Percentiles rank a stretch among this genome's conserved stretches.
These are phyloP conservation scores for Paedocypris sp. DNA, from an alignment of 2,113 vertebrate genomes.

Conservation along the genomic window DNA sequence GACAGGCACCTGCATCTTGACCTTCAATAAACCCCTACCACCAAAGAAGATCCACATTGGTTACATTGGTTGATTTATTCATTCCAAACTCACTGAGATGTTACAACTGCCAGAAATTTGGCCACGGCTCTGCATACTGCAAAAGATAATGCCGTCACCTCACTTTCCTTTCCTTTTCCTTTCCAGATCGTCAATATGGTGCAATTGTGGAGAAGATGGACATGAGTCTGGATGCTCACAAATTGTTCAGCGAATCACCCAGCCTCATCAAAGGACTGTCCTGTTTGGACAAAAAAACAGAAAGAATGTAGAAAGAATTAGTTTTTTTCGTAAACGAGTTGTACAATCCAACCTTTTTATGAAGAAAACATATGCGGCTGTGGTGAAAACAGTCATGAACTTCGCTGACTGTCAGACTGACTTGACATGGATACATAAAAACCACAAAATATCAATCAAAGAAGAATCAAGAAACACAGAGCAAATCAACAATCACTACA, in stretches of 20 bases:
- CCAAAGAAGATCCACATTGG: neutral
- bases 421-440: neutral
- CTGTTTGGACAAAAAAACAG: neutral
- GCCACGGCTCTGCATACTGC: neutral
- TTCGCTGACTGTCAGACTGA: neutral
- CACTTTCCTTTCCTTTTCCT: too few relatives aligned
- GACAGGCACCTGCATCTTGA: neutral
- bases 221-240: neutral
- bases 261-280: neutral
- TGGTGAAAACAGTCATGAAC: neutral
- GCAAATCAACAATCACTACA: neutral
- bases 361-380: neutral
- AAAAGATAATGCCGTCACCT: too few relatives aligned
- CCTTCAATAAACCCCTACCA: neutral
- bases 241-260: neutral
- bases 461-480: neutral
- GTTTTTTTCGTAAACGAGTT: too few relatives aligned
- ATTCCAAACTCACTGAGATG: neutral
- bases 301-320: neutral
- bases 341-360: too few relatives aligned
- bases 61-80: neutral
- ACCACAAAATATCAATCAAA: neutral
- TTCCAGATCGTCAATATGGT: neutral
- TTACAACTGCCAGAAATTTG: too few relatives aligned
- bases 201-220: neutral